Conservation (phyloP, 2,797 vertebrate species). For the Ceryle rudis region DNA sequence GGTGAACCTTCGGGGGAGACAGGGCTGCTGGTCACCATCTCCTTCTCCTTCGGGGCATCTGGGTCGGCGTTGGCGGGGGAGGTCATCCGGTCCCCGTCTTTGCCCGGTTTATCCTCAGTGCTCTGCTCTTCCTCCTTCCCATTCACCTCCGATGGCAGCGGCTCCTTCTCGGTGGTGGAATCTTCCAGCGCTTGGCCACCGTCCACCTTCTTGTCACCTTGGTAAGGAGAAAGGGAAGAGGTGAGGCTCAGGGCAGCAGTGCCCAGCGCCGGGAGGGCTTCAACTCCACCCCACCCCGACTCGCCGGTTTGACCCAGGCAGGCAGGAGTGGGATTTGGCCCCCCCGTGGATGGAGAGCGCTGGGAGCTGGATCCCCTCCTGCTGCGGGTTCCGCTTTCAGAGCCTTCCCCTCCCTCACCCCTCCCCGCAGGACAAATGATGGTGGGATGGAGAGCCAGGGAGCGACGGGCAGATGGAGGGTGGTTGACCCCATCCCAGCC, state of each 20-base stretch:
- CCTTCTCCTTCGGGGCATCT: constrained; percentile 79
- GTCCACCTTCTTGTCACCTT: constrained; percentile 63
- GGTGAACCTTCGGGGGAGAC: constrained; percentile 91
- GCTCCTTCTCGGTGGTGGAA: constrained; percentile 1
- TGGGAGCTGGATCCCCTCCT: neutral
- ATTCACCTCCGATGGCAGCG: constrained; percentile 78
- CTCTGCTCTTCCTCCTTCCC: constrained; percentile 88
- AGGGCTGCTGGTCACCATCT: constrained; percentile 77
- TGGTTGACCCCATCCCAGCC: neutral
- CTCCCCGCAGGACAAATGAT: neutral
- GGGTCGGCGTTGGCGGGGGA: constrained; percentile 79
- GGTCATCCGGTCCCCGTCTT: constrained; percentile 85
- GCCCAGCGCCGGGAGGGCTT: fast-evolving
- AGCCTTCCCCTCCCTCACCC: neutral
- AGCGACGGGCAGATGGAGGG: neutral
- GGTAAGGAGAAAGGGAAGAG: neutral
- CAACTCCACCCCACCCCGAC: too few species aligned
- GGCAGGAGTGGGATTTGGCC: constrained; percentile 1
- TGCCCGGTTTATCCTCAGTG: constrained; percentile 85
- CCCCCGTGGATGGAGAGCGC: fast-evolving
- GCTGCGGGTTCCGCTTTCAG: fast-evolving
- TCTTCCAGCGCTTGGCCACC: neutral
- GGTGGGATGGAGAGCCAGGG: neutral
- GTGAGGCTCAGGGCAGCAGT: neutral
- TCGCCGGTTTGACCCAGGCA: neutral